Conservation (phyloP, 2,888 invertebrate genomes). For the Pseudococcus viburni region DNA sequence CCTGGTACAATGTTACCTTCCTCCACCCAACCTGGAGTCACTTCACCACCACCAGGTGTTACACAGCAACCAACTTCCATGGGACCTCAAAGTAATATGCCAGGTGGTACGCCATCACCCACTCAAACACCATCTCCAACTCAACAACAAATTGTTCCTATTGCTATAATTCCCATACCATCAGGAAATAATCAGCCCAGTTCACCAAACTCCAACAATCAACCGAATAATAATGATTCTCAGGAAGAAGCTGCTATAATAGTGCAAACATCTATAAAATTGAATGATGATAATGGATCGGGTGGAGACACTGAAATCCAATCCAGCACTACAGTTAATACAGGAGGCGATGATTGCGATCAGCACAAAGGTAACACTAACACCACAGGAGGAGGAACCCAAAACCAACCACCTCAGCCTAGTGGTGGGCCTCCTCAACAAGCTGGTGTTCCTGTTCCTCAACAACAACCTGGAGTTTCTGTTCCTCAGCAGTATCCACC, state of each 20-base stretch:
- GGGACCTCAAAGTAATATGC: background rate
- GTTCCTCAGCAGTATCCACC: background rate
- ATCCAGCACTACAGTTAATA: constrained; percentile 16
- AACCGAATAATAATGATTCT: background rate
- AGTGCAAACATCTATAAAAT: background rate
- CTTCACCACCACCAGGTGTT: background rate
- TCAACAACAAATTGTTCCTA: background rate
- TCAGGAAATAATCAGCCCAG: background rate
- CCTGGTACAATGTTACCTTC: no score
- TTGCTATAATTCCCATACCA: background rate
- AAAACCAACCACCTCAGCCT: background rate
- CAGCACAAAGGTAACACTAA: background rate
- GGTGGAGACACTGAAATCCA: background rate
- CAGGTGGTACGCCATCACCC: background rate
- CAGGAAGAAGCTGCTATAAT: background rate
- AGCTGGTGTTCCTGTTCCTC: background rate
- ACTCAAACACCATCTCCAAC: background rate
- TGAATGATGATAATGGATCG: background rate
- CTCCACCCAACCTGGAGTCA: no score
- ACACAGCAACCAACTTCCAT: background rate
- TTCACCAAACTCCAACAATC: background rate
- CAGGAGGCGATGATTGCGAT: constrained; percentile 12
- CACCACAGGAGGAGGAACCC: background rate
- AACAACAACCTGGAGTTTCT: background rate
- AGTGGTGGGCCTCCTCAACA: background rate